Percentiles rank a stretch among this genome's conserved stretches.
Evolutionary conservation across 2,797 vertebrate genomes (phyloP).

Genomic region (Artibeus lituratus): DNA sequence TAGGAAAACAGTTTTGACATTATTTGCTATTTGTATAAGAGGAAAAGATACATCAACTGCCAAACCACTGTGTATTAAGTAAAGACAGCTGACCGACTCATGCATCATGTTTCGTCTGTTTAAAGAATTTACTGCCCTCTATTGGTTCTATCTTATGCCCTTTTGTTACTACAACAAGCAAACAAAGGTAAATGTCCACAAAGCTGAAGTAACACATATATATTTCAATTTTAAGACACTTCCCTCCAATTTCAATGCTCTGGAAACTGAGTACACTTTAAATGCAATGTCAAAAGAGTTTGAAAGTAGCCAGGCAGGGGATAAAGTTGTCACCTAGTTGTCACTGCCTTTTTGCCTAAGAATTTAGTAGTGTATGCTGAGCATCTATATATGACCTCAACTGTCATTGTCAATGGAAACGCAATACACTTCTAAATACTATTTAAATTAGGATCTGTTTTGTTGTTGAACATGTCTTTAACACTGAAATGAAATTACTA

Average conservation of each 20-base stretch:
- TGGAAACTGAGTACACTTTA: constrained; percentile 21
- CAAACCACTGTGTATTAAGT: background rate
- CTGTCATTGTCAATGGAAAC: background rate
- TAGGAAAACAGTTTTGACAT: background rate
- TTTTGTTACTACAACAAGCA: background rate
- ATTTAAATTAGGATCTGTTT: background rate
- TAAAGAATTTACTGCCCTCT: background rate
- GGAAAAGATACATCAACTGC: background rate
- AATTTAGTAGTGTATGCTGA: background rate
- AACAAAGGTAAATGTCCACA: background rate
- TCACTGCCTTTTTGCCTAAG: background rate
- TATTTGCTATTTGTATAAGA: background rate
- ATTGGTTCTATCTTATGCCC: background rate
- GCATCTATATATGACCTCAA: background rate
- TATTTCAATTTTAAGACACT: constrained; percentile 2
- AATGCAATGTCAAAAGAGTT: background rate
- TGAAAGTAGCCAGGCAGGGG: background rate
- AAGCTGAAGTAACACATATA: background rate
- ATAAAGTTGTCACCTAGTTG: background rate
- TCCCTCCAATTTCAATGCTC: background rate
- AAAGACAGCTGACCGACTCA: background rate
- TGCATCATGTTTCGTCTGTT: background rate
- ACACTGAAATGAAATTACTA: background rate
- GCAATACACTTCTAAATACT: background rate
- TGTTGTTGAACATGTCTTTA: background rate